A percentile compares a stretch with the other conserved stretches of the same genome.
phyloP scores from a whole-genome alignment of 2,113 vertebrate species.

The Crocuta crocuta region DNA sequence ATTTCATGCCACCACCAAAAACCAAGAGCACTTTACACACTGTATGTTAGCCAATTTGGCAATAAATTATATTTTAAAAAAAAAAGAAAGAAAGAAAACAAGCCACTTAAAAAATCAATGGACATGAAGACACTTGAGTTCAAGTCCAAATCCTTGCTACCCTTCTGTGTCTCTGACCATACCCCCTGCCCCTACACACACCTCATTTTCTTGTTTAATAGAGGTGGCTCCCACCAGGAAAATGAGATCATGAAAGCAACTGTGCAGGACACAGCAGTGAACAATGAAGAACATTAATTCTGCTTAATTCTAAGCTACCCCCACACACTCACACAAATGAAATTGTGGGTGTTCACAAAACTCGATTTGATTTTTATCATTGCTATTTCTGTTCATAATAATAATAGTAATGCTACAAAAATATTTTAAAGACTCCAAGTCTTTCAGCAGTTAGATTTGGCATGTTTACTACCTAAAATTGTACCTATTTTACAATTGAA shows the following conservation, averaged over 20 bases:
- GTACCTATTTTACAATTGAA: neutral
- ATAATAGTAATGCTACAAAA: neutral
- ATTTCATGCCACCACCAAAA: neutral
- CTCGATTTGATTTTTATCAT: neutral
- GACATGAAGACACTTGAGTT: neutral
- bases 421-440: neutral
- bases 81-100: constrained; percentile 31
- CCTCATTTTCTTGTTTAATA: constrained; percentile 42
- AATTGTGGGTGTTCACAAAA: neutral
- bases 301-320: neutral
- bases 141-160: neutral
- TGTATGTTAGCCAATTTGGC: no score
- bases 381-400: neutral
- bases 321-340: neutral
- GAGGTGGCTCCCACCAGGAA: constrained; percentile 56
- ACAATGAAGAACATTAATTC: neutral
- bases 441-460: neutral
- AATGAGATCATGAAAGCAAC: neutral
- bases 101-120: constrained; percentile 44
- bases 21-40: no score
- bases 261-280: neutral
- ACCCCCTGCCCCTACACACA: neutral
- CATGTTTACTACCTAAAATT: neutral
- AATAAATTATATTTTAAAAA: no score
- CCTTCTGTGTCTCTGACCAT: neutral